These are phyloP conservation scores for Benitochromis conjunctus DNA, from an alignment of 2,113 vertebrate genomes.

Conservation along the genomic window DNA sequence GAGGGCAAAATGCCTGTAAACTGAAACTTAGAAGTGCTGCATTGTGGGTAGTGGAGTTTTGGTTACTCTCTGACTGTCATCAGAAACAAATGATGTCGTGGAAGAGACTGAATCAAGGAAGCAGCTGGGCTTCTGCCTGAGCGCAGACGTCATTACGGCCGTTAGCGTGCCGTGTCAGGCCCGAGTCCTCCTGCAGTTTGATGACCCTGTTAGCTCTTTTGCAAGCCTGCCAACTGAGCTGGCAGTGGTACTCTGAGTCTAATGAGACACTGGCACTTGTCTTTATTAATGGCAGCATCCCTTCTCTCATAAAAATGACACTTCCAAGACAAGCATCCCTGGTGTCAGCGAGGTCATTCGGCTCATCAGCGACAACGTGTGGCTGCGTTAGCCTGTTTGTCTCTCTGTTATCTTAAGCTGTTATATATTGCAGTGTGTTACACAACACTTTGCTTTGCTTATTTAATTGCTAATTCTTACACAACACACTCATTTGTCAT, in stretches of 20 bases:
- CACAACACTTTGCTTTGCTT: background rate
- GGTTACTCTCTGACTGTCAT: background rate
- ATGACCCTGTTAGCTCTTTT: slow-evolving; percentile 38
- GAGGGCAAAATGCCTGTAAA: background rate
- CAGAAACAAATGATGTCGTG: background rate
- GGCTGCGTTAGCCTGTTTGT: background rate
- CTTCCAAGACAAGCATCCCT: slow-evolving; percentile 36
- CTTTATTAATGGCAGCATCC: slow-evolving; percentile 42
- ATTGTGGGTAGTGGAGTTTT: background rate
- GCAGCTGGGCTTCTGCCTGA: slow-evolving; percentile 21
- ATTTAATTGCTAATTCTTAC: slow-evolving; percentile 3
- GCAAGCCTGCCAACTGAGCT: slow-evolving; percentile 21
- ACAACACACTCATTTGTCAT: slow-evolving; percentile 21
- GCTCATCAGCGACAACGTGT: slow-evolving; percentile 11
- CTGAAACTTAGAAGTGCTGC: background rate
- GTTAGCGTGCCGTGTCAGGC: background rate
- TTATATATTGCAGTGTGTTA: background rate
- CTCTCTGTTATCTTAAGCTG: background rate
- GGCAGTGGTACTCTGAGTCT: background rate
- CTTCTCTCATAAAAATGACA: slow-evolving; percentile 46
- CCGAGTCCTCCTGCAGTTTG: slow-evolving; percentile 19
- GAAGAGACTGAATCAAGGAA: background rate
- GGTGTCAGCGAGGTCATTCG: slow-evolving; percentile 31
- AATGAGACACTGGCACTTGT: slow-evolving; percentile 46
- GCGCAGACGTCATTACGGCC: background rate